Evolutionary conservation across 1,140 invertebrate genomes (phyloP), one percentile per base, ranked within the genome.

Genomic region (Hydropsyche tenuis): DNA sequence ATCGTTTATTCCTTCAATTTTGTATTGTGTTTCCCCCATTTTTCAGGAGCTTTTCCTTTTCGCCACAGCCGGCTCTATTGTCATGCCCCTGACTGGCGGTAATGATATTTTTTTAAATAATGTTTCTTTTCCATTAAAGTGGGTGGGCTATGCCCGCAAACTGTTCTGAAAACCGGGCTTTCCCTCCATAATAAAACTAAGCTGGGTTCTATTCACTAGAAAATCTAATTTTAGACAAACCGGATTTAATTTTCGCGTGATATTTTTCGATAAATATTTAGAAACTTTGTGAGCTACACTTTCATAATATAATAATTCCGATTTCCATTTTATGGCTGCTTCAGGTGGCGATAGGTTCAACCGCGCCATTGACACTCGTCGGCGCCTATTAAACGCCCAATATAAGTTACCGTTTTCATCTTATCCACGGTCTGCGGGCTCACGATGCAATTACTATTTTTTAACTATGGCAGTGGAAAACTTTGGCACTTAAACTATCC

Each of bases 31-130:
- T 53, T 23, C 43, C 25, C 66, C 66, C 18, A 23, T 53, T 30
- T 69, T 51, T 23, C 46, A 30, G 23, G 45, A 69, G 66, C 46
- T 69, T 69, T 69, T 69, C 66, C 23, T 27, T 69, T 51, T 20
- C 30, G 30, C 22, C 30, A 16, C 45, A 27, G 48, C 48, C 48
- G 66, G 22, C 46, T 69, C 45, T 51, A 69, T 69, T 69, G 66
- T 69, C 66, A 69, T 25, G 43, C 20, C 45, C 66, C 66, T 69
- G 25, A 27, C 20, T 48, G 23, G 9, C 42, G 22, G 66, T 69
- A 69, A 69, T 69, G 66, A 69, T 69, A 69, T 69, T 69, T 69
- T 63, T 69, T 69, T 51, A 69, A 69, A 69, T 69, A 69, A 69
- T 69, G 66, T 69, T 69, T 69, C 66, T 69, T 69, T 69, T 69